Base-by-base conservation (phyloP, 2,888 invertebrate genomes). In the Eumerus sabulonum region DNA sequence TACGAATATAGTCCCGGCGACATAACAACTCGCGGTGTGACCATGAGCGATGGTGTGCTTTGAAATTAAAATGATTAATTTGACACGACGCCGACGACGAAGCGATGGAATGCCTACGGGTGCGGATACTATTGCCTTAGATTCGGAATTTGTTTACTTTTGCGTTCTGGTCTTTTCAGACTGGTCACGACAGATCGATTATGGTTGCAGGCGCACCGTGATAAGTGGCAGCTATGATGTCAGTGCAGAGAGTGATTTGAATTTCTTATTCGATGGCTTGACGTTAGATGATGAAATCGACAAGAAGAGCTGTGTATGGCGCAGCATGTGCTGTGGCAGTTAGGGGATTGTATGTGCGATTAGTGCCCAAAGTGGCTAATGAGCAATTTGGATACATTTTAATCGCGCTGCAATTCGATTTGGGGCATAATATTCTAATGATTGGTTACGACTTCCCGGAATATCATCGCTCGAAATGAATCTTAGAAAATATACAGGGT, bases 131-230 rank as follows among this genome's bases (percentile, higher is more conserved):
- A n/a, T 40, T 7, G 27, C 7, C 7, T 27, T 27, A 27, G 48
- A 1, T 18, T 40, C 60, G 56, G 66, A 60, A 60, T 67, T 77
- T 60, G 38, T 42, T 53, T 40, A 1, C 40, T 53, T 13, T 7
- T 19, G 11, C 45, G 14, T 54, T 70, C 36, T 36, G n/a, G 3
- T 19, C 14, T 44, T 42, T 56, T n/a, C 16, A 45, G 68, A 79
- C 73, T 79, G 68, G 77, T 79, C 77, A 79, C 73, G 77, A 79
- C 59, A 68, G 73, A 79, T 79, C 76, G 72, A 79, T 73, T 73
- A 73, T 72, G 51, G 67, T n/a, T 40, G 67, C 38, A 73, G 44
- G 42, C 14, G 47, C n/a, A 47, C 27, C 36, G 42, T 59, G 18
- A 48, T 48, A 35, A 67, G 56, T 63, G 67, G 63, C 62, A 13